Conservation (phyloP, 2,113 vertebrate species). For the Centrocercus urophasianus region DNA sequence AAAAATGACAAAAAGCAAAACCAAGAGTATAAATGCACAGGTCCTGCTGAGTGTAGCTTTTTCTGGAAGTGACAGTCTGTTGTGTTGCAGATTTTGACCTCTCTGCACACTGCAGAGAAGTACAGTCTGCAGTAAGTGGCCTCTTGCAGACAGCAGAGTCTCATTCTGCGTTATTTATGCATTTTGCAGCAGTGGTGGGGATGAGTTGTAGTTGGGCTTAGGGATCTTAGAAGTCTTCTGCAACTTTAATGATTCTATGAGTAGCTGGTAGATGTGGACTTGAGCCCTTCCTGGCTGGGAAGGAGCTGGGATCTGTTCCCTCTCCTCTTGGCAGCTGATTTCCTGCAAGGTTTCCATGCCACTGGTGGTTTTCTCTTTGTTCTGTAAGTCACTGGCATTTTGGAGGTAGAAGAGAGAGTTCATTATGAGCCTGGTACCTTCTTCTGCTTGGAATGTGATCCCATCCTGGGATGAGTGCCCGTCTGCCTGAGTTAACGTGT, state of each 20-base stretch:
- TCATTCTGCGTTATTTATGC: not conserved
- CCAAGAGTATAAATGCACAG: not conserved
- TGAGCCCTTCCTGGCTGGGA: not conserved
- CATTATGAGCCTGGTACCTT: not conserved
- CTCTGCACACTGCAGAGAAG: not conserved
- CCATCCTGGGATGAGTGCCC: not conserved
- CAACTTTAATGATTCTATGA: too few relatives aligned
- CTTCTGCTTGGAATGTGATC: not conserved
- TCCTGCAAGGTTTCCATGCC: not conserved
- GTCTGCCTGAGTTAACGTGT: not conserved
- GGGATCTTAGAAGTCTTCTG: too few relatives aligned
- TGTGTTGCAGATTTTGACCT: not conserved
- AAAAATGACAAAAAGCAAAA: not conserved
- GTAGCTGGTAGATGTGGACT: not conserved
- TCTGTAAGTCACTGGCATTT: not conserved
- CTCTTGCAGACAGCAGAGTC: not conserved
- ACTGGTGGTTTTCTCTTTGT: not conserved
- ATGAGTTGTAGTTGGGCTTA: too few relatives aligned
- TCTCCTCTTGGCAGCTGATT: not conserved
- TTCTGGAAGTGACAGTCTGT: not conserved
- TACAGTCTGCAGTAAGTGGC: not conserved
- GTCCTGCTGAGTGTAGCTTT: not conserved
- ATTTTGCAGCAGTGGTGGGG: not conserved
- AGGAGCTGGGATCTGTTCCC: not conserved
- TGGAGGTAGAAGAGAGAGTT: not conserved